Percentiles rank a stretch among this genome's conserved stretches.
Conservation (phyloP, 2,113 vertebrate species). For the Tautogolabrus adspersus region DNA sequence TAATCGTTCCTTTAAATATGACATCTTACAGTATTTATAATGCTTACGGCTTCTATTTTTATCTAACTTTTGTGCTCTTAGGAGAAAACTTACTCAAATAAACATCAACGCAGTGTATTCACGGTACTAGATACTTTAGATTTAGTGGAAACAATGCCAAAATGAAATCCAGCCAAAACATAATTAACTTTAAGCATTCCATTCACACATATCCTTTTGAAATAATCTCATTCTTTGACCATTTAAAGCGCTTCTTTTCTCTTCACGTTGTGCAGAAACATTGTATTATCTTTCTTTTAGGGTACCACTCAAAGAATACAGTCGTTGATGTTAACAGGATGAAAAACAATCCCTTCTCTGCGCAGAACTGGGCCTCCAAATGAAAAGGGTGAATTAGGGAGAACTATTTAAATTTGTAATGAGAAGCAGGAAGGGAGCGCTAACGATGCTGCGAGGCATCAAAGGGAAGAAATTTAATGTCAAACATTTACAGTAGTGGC, state of each 20-base stretch:
- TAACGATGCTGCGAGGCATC: neutral
- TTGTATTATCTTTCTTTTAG: slow-evolving; percentile 26
- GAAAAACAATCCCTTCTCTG: neutral
- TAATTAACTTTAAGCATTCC: slow-evolving; percentile 4
- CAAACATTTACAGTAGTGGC: neutral
- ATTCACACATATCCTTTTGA: neutral
- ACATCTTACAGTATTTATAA: slow-evolving; percentile 34
- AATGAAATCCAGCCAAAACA: slow-evolving; percentile 1
- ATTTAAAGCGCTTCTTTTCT: slow-evolving; percentile 42
- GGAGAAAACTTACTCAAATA: slow-evolving; percentile 1
- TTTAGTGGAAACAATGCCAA: slow-evolving; percentile 2
- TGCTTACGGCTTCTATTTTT: slow-evolving; percentile 2
- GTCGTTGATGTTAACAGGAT: slow-evolving; percentile 20
- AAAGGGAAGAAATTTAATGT: neutral
- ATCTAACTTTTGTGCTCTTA: slow-evolving; percentile 11
- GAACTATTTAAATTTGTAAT: neutral
- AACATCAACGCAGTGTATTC: neutral
- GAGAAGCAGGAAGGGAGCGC: neutral
- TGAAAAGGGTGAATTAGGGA: neutral
- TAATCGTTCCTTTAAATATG: neutral
- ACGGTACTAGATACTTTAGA: neutral
- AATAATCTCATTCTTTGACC: slow-evolving; percentile 34
- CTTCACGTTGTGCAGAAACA: slow-evolving; percentile 15
- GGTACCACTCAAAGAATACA: slow-evolving; percentile 24
- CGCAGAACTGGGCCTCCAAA: neutral